phyloP scores from a whole-genome alignment of 1,140 invertebrate species.

The Drosophila bocqueti region DNA sequence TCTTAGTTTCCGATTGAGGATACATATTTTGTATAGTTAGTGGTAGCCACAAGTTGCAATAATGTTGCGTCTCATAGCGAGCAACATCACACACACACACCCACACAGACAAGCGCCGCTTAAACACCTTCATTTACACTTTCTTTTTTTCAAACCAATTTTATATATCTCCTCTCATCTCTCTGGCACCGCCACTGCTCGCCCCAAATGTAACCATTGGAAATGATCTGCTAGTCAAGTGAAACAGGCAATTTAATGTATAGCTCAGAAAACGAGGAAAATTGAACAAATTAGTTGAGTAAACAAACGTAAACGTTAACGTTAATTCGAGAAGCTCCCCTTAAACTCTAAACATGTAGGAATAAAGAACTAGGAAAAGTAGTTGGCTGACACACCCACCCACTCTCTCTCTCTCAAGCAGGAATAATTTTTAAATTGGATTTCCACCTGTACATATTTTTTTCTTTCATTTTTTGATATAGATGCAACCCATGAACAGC shows the following conservation, averaged over 20 bases:
- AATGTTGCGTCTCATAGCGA: constrained; percentile 77
- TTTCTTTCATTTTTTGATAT: constrained; percentile 6
- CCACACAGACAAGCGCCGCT: constrained; percentile 25
- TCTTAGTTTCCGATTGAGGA: constrained; percentile 49
- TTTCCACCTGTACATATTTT: constrained; percentile 62
- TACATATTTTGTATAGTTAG: constrained; percentile 79
- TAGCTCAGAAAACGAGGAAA: constrained; percentile 55
- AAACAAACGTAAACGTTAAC: constrained; percentile 4
- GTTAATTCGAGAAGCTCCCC: constrained; percentile 38
- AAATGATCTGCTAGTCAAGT: constrained; percentile 78
- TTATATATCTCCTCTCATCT: constrained; percentile 16
- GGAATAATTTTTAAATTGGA: constrained; percentile 32
- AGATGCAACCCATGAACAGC: constrained; percentile 42
- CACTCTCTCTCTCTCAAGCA: constrained; percentile 9
- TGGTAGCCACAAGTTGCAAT: constrained; percentile 79
- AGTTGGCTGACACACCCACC: constrained; percentile 20
- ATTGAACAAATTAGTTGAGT: constrained; percentile 57
- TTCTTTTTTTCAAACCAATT: constrained; percentile 5
- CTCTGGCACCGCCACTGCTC: constrained; percentile 27
- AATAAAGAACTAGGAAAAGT: constrained; percentile 28
- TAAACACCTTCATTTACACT: constrained; percentile 21
- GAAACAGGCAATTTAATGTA: constrained; percentile 75
- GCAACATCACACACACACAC: constrained; percentile 71
- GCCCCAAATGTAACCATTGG: constrained; percentile 41
- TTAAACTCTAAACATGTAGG: constrained; percentile 29